A percentile compares a stretch with the other conserved stretches of the same genome.
Conservation (phyloP, 53 echinoderm and acorn worm species). For the Antedon mediterranea region DNA sequence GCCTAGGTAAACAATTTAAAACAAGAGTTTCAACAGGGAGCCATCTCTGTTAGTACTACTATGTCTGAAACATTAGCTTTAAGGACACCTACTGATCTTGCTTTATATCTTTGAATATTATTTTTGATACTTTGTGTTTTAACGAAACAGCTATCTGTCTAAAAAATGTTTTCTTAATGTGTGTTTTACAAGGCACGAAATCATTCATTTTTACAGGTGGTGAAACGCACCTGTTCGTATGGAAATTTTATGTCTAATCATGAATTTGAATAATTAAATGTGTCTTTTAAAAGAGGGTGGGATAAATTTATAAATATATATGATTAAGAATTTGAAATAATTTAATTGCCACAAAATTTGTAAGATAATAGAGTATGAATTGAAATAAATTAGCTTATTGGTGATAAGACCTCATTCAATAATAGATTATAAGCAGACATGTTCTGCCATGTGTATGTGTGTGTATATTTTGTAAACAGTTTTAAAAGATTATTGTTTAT, state of each 20-base stretch:
- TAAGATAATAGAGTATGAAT: neutral
- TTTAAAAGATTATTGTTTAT: neutral
- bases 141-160: neutral
- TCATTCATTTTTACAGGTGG: neutral
- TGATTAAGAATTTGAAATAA: too few relatives aligned
- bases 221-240: too few relatives aligned
- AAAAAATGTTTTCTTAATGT: neutral
- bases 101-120: neutral
- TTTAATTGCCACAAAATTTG: neutral
- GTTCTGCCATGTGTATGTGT: neutral
- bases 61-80: too few relatives aligned
- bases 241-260: neutral
- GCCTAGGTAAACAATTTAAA: too few relatives aligned
- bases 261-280: neutral
- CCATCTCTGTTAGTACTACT: too few relatives aligned
- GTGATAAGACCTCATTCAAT: neutral
- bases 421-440: neutral
- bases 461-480: neutral
- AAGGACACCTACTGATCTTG: too few relatives aligned
- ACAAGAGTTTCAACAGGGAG: too few relatives aligned
- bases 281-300: neutral
- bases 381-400: neutral
- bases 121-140: neutral
- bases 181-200: too few relatives aligned
- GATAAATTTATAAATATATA: too few relatives aligned